Evolutionary conservation across 2,113 vertebrate genomes (phyloP).

Genomic region (Charadrius vociferus): DNA sequence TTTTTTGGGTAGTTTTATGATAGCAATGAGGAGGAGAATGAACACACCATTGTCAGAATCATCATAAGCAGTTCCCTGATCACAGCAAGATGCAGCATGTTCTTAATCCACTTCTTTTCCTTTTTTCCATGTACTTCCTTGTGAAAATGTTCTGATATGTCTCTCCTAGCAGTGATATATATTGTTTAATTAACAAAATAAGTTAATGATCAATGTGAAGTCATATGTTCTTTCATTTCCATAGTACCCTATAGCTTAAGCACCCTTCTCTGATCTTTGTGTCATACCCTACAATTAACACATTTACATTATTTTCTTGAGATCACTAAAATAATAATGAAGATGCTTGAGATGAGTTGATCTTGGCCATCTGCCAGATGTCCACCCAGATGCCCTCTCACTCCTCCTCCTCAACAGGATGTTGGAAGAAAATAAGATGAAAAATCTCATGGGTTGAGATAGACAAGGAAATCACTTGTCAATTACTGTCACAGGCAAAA

Average conservation of each 20-base stretch:
- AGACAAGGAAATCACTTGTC: background rate
- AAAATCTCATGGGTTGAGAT: background rate
- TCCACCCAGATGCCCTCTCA: background rate
- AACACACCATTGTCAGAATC: background rate
- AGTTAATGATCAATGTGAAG: background rate
- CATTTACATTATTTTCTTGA: background rate
- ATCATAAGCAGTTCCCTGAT: background rate
- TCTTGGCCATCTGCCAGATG: background rate
- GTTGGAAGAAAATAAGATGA: background rate
- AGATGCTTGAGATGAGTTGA: background rate
- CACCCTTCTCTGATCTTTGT: background rate
- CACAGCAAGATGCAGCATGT: background rate
- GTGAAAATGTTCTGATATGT: background rate
- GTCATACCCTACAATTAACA: fast-evolving
- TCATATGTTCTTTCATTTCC: background rate
- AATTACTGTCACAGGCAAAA: background rate
- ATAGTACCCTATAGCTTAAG: background rate
- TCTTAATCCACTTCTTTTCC: background rate
- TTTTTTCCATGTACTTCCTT: background rate
- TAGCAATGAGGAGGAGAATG: background rate
- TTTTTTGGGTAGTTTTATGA: background rate
- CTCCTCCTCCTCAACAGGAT: background rate
- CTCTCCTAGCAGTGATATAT: background rate
- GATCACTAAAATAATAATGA: background rate
- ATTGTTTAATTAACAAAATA: background rate